Base-by-base conservation (phyloP, 2,113 vertebrate genomes). In the Strix uralensis region DNA sequence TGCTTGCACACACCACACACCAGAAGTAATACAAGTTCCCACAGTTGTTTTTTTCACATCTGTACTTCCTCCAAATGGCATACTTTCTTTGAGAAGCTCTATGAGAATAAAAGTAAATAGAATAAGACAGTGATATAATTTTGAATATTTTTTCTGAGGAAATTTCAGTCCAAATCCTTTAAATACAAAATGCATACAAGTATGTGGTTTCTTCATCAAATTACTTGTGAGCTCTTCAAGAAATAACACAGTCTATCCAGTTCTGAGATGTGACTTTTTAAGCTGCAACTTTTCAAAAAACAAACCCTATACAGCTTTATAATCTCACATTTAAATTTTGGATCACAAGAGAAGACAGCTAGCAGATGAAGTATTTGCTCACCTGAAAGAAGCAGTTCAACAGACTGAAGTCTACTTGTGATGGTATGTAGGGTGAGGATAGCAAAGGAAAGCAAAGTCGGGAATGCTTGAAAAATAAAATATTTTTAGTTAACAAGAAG, bases 391-490 rank as follows among this genome's bases (percentile, higher is more conserved):
- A 97, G 97, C 49, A 94, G 96, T 94, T 98, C 97, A 98, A 97
- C 96, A 97, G 97, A 97, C 71, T 98, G 96, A 98, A 98, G 96
- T 97, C 97, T 98, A 95, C 87, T 96, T 98, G 97, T 98, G 97
- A 98, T 97, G 96, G 92, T 97, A 97, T 97, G 97, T 97, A 98
- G 96, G 97, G 97, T 98, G 94, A 98, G 96, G 97, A 98, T 95
- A 98, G 96, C 95, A 98, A 98, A 98, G 95, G 96, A 98, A 98
- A 98, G 93, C 96, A 98, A 98, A 98, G 96, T 97, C 59, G 58
- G 89, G 96, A 98, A 97, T 98, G 95, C 96, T 98, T 98, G 98
- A 98, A 98, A 98, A 98, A 97, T 97, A 97, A 98, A 97, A 98
- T 96, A 97, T 97, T 97, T 97, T 96, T 90, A 95, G 87, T 97